These are phyloP conservation scores for Thereva unica DNA, from an alignment of 2,888 invertebrate species.

Conservation along the genomic window DNA sequence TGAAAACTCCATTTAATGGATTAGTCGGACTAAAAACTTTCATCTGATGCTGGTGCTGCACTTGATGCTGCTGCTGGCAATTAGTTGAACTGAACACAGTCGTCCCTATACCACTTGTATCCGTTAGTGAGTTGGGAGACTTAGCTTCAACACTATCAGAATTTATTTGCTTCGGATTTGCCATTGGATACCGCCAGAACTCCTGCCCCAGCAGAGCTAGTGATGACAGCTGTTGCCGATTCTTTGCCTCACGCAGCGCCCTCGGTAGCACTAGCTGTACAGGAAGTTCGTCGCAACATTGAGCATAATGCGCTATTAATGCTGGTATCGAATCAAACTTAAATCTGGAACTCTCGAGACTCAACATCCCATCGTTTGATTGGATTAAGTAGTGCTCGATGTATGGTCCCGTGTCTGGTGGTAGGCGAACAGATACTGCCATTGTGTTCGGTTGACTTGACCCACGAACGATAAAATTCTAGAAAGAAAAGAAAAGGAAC, in stretches of 20 bases:
- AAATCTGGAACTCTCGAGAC: constrained; percentile 91
- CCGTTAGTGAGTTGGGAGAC: constrained; percentile 57
- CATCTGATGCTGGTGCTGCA: constrained; percentile 48
- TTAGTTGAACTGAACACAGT: constrained; percentile 53
- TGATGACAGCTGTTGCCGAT: constrained; percentile 87
- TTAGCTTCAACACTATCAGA: constrained; percentile 50
- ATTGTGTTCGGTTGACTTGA: constrained; percentile 92
- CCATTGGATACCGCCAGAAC: constrained; percentile 82
- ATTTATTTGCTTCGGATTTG: constrained; percentile 66
- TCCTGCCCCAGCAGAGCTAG: constrained; percentile 88
- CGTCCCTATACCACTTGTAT: constrained; percentile 58
- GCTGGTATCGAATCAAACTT: constrained; percentile 91
- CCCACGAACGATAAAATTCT: constrained; percentile 94
- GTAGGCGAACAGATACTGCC: constrained; percentile 91
- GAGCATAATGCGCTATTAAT: constrained; percentile 90
- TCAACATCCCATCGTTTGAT: constrained; percentile 76
- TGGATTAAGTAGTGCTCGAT: constrained; percentile 97
- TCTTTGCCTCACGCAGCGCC: constrained; percentile 83
- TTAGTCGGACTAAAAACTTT: constrained; percentile 53
- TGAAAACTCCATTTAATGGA: constrained; percentile 50
- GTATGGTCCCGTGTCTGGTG: constrained; percentile 84
- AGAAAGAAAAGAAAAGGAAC: constrained; percentile 50
- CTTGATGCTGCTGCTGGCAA: constrained; percentile 38
- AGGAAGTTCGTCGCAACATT: constrained; percentile 92
- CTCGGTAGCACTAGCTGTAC: constrained; percentile 85